Evolutionary conservation across 2,888 invertebrate species (phyloP), one percentile per base, ranked within the genome.

Genomic region (Ochlodes sylvanus): DNA sequence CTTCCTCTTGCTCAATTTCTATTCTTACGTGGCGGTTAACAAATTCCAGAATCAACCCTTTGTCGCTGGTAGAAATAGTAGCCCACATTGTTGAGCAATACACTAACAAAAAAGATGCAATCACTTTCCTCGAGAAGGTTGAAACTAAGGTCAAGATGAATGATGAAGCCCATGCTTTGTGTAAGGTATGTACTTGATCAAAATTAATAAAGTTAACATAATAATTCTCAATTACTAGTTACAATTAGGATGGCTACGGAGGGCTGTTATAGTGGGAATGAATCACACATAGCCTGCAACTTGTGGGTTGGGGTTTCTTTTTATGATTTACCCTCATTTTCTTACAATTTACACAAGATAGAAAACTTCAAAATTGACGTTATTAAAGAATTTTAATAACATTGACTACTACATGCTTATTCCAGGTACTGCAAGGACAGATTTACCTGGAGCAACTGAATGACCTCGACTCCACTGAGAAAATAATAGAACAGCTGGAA

Each of bases 21-120:
- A 2, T 47, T 17, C 27, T 41, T 0, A 54, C 6, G 14, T 19
- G 54, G 17, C 19, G 10, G 1, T 42, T 21, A 2, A 14, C 4
- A 14, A 38, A 17, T 94, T 94, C 19, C 89, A 98, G 98, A 88
- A 98, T 99, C 73, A 99, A 99, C 89, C 98, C 98, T 0, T 93
- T 99, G 58, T 97, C 98, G 0, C 88, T 99, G 73, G 97, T 98
- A 42, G 98, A 99, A 94, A 98, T 99, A 67, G 86, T 96, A 2
- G 96, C 96, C 0, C 94, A 95, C 62, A 94, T 98, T 4, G 94
- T 97, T 1, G 95, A 96, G 60, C 97, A 98, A 77, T 97, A 95
- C 79, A 88, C 93, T 75, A 96, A 98, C 77, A 97, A 97, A 76
- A 96, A 96, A 70, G 97, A 97, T 76, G 98, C 98, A 0, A 94